Evolutionary conservation across 1,140 invertebrate genomes (phyloP), one percentile per base, ranked within the genome.

Genomic region (Scaptomyza montana): DNA sequence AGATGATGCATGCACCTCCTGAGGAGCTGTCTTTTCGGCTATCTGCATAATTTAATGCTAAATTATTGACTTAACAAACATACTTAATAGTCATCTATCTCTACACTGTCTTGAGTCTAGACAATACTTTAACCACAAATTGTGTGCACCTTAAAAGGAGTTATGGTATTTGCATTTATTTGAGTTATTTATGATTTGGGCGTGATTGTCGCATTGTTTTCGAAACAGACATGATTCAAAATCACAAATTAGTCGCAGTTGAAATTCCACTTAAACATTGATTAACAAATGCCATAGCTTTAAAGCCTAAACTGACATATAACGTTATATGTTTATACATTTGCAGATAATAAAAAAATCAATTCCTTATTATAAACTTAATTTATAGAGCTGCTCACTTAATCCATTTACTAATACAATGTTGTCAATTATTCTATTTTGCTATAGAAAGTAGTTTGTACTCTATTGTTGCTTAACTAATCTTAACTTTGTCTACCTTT

Each of bases 1-100:
- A 75, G 69, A 86, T 86, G 82, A 86, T 77, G 84, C 79, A 86
- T 86, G 78, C 60, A 41, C 49, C 56, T 33, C 46, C 59, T 30
- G 25, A 25, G 63, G 45, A n/a, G 60, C 62, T 51, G 49, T 56
- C 45, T 36, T 36, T 36, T 36, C 57, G 74, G 65, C 86, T 86
- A 86, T 86, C 82, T 89, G 76, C 84, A 89, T 86, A 76, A 82
- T 76, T 89, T 78, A 86, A 87, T 82, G 65, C 82, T 87, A 77
- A 86, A 67, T 82, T 86, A 86, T 89, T 67, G 76, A 86, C 75
- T 67, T 70, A 45, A 66, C 67, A 49, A 55, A 53, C n/a, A n/a
- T 51, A 28, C 63, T 53, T 25, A 64, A 39, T 47, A 43, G 21
- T 56, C 10, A 30, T 16, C 30, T 33, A 0, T 1, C 7, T 6